phyloP scores from a whole-genome alignment of 2,888 invertebrate species.

The Phortica magna region DNA sequence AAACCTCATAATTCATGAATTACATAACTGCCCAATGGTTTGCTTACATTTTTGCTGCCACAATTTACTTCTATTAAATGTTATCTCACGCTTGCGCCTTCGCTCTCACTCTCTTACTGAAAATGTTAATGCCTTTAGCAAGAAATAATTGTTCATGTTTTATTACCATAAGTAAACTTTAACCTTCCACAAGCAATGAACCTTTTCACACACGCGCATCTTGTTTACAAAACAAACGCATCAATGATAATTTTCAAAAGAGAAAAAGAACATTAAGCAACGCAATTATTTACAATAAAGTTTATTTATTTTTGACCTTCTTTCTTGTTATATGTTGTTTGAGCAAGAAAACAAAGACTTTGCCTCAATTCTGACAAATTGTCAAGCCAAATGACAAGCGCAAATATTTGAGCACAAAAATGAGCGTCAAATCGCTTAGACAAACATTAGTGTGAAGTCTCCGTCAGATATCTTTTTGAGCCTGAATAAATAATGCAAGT shows the following conservation, averaged over 20 bases:
- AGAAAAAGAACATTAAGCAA: neutral
- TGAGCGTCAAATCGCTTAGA: neutral
- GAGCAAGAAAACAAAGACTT: neutral
- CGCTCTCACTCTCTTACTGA: too few species aligned
- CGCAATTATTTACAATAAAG: neutral
- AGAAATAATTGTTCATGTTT: neutral
- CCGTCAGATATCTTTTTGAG: neutral
- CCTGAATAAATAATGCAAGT: slow-evolving; percentile 21
- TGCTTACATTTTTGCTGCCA: too few species aligned
- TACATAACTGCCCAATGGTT: too few species aligned
- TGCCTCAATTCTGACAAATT: slow-evolving; percentile 34
- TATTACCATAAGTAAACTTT: neutral
- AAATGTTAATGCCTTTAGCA: too few species aligned
- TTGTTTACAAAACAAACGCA: neutral
- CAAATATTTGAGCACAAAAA: slow-evolving; percentile 15
- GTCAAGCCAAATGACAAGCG: slow-evolving; percentile 27
- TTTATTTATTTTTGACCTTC: slow-evolving; percentile 7
- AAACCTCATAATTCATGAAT: too few species aligned
- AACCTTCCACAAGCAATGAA: slow-evolving; percentile 1
- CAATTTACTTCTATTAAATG: too few species aligned
- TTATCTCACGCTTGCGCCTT: too few species aligned
- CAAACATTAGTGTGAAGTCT: neutral
- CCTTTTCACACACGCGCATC: slow-evolving; percentile 20
- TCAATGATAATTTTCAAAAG: slow-evolving; percentile 16
- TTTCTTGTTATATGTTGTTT: neutral